Conservation (phyloP, 2,888 invertebrate species). For the Bruchidius siliquastri region DNA sequence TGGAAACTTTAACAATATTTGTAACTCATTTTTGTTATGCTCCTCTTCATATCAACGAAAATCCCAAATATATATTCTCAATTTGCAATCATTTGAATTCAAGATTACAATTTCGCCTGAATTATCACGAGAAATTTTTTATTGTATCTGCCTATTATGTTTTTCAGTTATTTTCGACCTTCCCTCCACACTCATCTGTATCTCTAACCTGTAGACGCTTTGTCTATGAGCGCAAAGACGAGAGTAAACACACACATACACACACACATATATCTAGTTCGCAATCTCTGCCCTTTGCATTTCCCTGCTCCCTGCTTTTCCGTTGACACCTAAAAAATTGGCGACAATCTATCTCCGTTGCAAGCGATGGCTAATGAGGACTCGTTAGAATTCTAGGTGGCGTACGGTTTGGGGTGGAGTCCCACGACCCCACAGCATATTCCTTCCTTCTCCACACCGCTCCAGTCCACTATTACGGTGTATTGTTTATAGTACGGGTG, state of each 20-base stretch:
- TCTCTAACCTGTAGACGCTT: not conserved
- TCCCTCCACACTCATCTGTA: no score
- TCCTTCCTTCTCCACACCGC: not conserved
- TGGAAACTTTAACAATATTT: no score
- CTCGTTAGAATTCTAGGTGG: not conserved
- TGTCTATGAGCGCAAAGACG: not conserved
- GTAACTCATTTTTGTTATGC: no score
- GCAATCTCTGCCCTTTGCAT: not conserved
- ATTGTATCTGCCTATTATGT: no score
- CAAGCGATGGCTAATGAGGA: not conserved
- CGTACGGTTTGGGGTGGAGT: not conserved
- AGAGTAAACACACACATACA: not conserved
- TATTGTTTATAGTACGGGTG: no score
- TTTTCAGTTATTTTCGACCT: no score
- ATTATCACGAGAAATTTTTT: no score
- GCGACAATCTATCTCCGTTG: not conserved
- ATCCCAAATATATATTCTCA: no score
- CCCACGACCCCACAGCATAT: not conserved
- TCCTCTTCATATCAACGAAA: no score
- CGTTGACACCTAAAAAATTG: not conserved
- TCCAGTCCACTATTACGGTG: not conserved
- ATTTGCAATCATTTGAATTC: no score
- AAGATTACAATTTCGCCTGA: no score
- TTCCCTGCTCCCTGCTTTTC: not conserved
- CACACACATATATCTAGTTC: not conserved